Evolutionary conservation across 2,797 vertebrate genomes (phyloP).

Genomic region (Falco cherrug): DNA sequence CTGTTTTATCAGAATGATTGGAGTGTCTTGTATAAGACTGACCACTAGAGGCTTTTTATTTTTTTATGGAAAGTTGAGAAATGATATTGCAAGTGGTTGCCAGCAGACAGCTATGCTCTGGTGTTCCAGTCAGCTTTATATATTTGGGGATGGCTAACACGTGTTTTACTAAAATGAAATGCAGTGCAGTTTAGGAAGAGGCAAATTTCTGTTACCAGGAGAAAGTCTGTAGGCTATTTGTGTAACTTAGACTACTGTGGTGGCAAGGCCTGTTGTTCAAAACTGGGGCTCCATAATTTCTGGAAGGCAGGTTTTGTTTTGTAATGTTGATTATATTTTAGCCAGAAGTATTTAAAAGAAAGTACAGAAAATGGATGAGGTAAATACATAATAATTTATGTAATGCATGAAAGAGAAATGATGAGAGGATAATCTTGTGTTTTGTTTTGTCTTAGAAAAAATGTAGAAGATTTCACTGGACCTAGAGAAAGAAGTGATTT

Average conservation of each 20-base stretch:
- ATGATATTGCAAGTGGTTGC: background rate
- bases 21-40: background rate
- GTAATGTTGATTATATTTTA: background rate
- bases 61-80: background rate
- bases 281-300: background rate
- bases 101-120: background rate
- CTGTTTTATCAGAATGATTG: background rate
- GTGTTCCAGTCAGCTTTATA: background rate
- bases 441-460: constrained; percentile 85
- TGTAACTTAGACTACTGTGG: background rate
- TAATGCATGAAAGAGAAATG: background rate
- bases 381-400: background rate
- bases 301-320: background rate
- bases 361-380: background rate
- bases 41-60: background rate
- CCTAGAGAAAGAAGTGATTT: constrained; percentile 95
- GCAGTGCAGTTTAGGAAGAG: background rate
- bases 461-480: constrained; percentile 98
- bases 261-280: background rate
- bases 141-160: background rate
- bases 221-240: background rate
- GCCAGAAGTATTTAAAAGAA: background rate
- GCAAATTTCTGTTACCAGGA: background rate
- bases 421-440: background rate
- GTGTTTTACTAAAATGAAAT: background rate